phyloP scores from a whole-genome alignment of 2,888 invertebrate species.

The Saturnia japonica region DNA sequence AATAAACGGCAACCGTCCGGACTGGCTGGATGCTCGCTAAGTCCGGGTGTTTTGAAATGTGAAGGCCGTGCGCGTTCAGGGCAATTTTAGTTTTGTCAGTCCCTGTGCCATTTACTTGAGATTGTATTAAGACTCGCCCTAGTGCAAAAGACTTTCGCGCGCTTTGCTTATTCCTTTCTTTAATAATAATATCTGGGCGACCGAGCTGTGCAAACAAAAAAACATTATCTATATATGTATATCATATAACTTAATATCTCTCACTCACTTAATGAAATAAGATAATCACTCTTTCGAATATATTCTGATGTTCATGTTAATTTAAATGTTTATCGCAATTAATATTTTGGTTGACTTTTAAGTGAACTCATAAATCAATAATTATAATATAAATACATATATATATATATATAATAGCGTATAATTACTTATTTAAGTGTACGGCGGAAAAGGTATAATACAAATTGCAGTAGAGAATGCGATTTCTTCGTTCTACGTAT shows the following conservation, averaged over 20 bases:
- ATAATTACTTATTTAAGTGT: neutral
- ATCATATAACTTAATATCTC: no score
- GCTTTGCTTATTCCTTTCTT: slow-evolving; percentile 29
- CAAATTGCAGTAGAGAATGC: neutral
- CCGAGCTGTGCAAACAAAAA: no score
- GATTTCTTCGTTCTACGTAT: neutral
- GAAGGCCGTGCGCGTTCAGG: slow-evolving; percentile 73
- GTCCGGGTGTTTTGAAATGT: slow-evolving; percentile 80
- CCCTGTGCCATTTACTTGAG: slow-evolving; percentile 75
- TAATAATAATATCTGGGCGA: no score
- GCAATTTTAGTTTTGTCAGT: slow-evolving; percentile 67
- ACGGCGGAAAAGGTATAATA: neutral
- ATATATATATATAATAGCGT: neutral
- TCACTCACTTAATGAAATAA: no score
- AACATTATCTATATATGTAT: no score
- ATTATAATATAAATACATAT: no score
- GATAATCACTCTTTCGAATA: neutral
- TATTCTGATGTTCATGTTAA: neutral
- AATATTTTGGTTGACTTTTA: no score
- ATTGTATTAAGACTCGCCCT: slow-evolving; percentile 36
- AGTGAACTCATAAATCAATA: no score
- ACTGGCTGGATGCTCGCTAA: slow-evolving; percentile 71
- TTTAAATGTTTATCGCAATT: no score
- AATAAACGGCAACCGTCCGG: slow-evolving; percentile 48
- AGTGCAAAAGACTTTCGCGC: slow-evolving; percentile 25